phyloP scores from a whole-genome alignment of 2,797 vertebrate species.

The Mormyrops attenuatus region DNA sequence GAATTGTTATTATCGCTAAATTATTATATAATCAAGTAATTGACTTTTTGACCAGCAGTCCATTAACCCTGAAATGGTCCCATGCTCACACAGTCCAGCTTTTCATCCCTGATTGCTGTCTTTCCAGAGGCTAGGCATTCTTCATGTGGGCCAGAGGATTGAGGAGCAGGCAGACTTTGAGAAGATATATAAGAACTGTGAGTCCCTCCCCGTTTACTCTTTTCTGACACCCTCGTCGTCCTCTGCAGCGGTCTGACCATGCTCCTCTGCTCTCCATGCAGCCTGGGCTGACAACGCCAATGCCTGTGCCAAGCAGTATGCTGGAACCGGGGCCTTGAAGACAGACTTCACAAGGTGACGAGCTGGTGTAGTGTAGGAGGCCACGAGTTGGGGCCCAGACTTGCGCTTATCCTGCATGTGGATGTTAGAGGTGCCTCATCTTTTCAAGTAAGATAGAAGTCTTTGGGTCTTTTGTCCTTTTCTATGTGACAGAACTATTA shows the following conservation, averaged over 20 bases:
- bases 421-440: background rate
- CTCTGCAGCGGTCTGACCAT: background rate
- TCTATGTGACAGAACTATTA: background rate
- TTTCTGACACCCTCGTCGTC: too few relatives aligned
- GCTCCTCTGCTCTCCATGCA: slow-evolving; percentile 41
- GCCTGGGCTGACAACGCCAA: slow-evolving; percentile 96
- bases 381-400: background rate
- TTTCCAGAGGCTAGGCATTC: slow-evolving; percentile 77
- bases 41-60: background rate
- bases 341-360: slow-evolving; percentile 86
- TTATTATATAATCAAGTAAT: background rate
- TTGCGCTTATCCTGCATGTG: background rate
- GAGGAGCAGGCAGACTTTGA: slow-evolving; percentile 90
- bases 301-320: slow-evolving; percentile 94
- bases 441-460: background rate
- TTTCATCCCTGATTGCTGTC: background rate
- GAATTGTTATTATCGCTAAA: background rate
- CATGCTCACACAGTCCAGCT: background rate
- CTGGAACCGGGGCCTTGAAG: slow-evolving; percentile 91
- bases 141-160: slow-evolving; percentile 78
- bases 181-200: slow-evolving; percentile 91
- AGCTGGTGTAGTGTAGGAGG: background rate
- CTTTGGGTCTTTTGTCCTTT: background rate
- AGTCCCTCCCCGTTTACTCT: slow-evolving; percentile 6
- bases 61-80: background rate